Evolutionary conservation across 1,140 invertebrate species (phyloP).

Genomic region (Drosophila carrolli): DNA sequence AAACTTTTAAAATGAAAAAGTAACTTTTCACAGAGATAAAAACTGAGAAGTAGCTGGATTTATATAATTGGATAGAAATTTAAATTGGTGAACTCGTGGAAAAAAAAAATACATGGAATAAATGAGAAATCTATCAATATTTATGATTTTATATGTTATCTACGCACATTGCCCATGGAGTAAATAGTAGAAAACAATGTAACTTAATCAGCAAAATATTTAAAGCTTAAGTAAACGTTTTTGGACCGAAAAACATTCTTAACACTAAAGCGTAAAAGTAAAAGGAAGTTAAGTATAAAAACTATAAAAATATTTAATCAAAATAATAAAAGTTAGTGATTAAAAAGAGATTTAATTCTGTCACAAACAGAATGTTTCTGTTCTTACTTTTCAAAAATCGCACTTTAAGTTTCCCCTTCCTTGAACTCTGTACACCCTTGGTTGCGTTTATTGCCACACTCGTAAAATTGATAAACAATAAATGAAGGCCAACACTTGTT

Average conservation of each 20-base stretch:
- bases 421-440: not conserved
- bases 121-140: not conserved
- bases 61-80: not conserved
- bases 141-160: too few relatives aligned
- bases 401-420: not conserved
- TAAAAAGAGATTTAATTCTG: not conserved
- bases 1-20: not conserved
- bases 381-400: not conserved
- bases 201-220: too few relatives aligned
- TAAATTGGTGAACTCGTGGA: not conserved
- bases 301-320: not conserved
- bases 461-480: slow-evolving; percentile 74
- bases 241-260: too few relatives aligned
- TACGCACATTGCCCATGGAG: too few relatives aligned
- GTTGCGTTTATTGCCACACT: slow-evolving; percentile 26
- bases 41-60: not conserved
- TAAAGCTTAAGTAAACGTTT: too few relatives aligned
- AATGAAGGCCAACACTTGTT: slow-evolving; percentile 21
- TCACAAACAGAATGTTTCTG: not conserved
- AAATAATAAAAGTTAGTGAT: not conserved
- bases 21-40: not conserved
- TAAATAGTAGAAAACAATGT: too few relatives aligned
- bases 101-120: not conserved
- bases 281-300: too few relatives aligned
- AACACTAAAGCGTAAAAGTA: too few relatives aligned